Percentiles rank a stretch among this genome's conserved stretches.
phyloP scores from a whole-genome alignment of 1,140 invertebrate genomes.

The Dufourea novaeangliae region DNA sequence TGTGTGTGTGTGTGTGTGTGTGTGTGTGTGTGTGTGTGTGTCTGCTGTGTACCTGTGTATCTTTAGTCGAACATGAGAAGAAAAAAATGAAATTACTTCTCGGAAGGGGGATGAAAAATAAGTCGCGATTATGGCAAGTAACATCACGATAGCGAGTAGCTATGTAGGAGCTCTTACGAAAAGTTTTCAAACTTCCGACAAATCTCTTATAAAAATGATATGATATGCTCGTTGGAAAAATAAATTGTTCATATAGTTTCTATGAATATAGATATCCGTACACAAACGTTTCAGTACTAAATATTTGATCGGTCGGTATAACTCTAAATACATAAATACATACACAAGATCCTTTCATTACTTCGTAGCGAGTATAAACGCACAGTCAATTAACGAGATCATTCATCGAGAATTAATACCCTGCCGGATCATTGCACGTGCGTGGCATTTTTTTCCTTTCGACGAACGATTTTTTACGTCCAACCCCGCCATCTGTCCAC shows the following conservation, averaged over 20 bases:
- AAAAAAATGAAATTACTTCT: conserved; percentile 1
- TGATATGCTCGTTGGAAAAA: conserved; percentile 82
- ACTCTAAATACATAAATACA: conserved; percentile 71
- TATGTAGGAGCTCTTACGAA: conserved; percentile 47
- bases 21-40: no score
- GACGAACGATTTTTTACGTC: conserved; percentile 16
- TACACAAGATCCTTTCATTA: conserved; percentile 67
- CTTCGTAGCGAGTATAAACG: conserved; percentile 61
- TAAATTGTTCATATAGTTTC: conserved; percentile 80
- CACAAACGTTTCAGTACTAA: conserved; percentile 71
- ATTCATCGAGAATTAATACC: conserved; percentile 54
- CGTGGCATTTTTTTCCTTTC: conserved; percentile 2
- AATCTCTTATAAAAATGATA: conserved; percentile 82
- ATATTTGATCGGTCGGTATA: conserved; percentile 66
- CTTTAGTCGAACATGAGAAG: not conserved
- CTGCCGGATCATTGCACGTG: conserved; percentile 64
- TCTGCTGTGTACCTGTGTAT: no score
- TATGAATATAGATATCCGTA: conserved; percentile 79
- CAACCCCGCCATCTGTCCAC: not conserved
- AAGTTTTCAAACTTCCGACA: conserved; percentile 66
- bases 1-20: no score
- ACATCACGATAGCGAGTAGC: conserved; percentile 53
- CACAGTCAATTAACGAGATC: conserved; percentile 60
- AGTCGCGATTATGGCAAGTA: conserved; percentile 54
- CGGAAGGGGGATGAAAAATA: conserved; percentile 25